A percentile compares a stretch with the other conserved stretches of the same genome.
Conservation (phyloP, 2,888 invertebrate genomes). For the Ecliptopera silaceata region DNA sequence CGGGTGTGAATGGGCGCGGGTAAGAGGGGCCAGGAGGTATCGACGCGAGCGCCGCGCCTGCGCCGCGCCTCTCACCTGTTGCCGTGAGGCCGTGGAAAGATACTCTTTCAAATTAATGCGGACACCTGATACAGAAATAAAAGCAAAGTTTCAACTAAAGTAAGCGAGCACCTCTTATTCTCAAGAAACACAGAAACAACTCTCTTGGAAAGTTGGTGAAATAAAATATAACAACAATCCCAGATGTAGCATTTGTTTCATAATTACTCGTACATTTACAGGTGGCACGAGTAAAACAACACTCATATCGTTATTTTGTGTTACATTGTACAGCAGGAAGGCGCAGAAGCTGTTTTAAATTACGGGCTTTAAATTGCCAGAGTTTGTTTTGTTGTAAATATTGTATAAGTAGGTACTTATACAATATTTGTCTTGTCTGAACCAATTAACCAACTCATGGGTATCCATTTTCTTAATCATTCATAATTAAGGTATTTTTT, state of each 20-base stretch:
- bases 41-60: constrained; percentile 77
- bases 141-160: constrained; percentile 56
- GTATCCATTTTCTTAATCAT: too few relatives aligned
- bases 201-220: constrained; percentile 27
- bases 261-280: background rate
- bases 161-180: constrained; percentile 38
- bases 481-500: background rate
- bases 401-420: too few relatives aligned
- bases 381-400: too few relatives aligned
- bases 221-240: constrained; percentile 19
- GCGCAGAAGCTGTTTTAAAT: too few relatives aligned
- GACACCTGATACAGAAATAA: constrained; percentile 78
- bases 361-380: too few relatives aligned
- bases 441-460: too few relatives aligned
- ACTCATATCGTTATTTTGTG: too few relatives aligned
- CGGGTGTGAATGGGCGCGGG: constrained; percentile 73
- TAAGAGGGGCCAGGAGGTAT: constrained; percentile 63
- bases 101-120: constrained; percentile 78
- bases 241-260: constrained; percentile 2
- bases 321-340: too few relatives aligned
- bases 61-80: constrained; percentile 75
- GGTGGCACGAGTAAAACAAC: too few relatives aligned
- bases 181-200: constrained; percentile 24
- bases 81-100: constrained; percentile 78
- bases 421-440: too few relatives aligned